A percentile compares a stretch with the other conserved stretches of the same genome.
Evolutionary conservation across 2,888 invertebrate species (phyloP).

Genomic region (Tortricodes alternella): DNA sequence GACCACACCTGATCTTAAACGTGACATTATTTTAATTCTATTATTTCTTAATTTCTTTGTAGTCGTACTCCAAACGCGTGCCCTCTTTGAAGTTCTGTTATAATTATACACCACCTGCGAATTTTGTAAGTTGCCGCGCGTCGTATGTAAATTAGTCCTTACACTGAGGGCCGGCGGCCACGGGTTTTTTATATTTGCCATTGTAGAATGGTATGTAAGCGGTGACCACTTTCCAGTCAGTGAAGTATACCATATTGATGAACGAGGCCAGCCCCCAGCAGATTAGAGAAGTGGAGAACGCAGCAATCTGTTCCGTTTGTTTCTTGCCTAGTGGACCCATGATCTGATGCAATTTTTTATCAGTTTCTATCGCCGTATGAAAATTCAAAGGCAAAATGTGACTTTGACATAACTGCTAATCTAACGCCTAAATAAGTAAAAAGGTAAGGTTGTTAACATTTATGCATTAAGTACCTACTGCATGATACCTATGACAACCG

Average conservation of each 20-base stretch:
- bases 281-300: constrained; percentile 76
- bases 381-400: not conserved
- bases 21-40: constrained; percentile 71
- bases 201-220: constrained; percentile 89
- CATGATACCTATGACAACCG: too few relatives aligned
- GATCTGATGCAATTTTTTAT: not conserved
- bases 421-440: too few relatives aligned
- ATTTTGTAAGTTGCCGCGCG: not conserved
- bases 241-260: constrained; percentile 84
- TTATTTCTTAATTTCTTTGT: constrained; percentile 54
- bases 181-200: constrained; percentile 80
- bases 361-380: not conserved
- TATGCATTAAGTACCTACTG: too few relatives aligned
- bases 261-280: constrained; percentile 83
- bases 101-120: constrained; percentile 24
- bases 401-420: not conserved
- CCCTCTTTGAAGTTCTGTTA: constrained; percentile 40
- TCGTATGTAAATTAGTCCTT: constrained; percentile 29
- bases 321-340: constrained; percentile 72
- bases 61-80: constrained; percentile 45
- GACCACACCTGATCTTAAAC: constrained; percentile 74
- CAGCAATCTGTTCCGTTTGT: constrained; percentile 77
- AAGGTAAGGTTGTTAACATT: too few relatives aligned
- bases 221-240: constrained; percentile 89
- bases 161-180: constrained; percentile 18